Evolutionary conservation across 1,140 invertebrate species (phyloP).

Genomic region (Marisa cornuarietis): DNA sequence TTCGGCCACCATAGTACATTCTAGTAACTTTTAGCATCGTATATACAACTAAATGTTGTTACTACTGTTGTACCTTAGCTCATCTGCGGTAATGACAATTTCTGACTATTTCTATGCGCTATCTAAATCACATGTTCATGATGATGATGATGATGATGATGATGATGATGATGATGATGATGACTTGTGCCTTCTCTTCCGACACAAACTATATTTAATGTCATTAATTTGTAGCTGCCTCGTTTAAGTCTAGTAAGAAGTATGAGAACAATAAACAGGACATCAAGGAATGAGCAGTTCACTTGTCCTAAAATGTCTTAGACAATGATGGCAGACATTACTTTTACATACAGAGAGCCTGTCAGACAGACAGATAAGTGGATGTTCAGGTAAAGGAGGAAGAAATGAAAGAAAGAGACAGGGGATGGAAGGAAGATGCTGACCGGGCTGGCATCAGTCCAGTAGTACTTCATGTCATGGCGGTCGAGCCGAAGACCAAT

Average conservation of each 20-base stretch:
- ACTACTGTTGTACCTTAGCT: background rate
- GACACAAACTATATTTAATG: too few species aligned
- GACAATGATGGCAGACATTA: background rate
- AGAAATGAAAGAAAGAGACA: background rate
- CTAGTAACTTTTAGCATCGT: too few species aligned
- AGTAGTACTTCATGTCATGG: conserved; percentile 16
- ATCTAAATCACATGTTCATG: background rate
- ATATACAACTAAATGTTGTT: background rate
- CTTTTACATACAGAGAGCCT: background rate
- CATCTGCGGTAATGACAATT: background rate
- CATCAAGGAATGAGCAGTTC: too few species aligned
- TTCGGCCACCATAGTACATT: background rate
- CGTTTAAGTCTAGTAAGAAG: too few species aligned
- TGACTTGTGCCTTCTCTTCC: too few species aligned
- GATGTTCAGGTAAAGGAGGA: background rate
- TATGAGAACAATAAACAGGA: too few species aligned
- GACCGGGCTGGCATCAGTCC: conserved; percentile 5
- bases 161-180: too few species aligned
- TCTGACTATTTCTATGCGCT: background rate
- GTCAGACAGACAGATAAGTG: conserved; percentile 1
- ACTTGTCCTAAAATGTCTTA: too few species aligned
- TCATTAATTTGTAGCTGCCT: too few species aligned
- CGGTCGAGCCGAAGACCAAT: conserved; percentile 29
- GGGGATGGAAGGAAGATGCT: background rate
- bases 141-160: too few species aligned